These are phyloP conservation scores for Centropyge bicolor DNA, from an alignment of 2,797 vertebrate species.

Conservation along the genomic window DNA sequence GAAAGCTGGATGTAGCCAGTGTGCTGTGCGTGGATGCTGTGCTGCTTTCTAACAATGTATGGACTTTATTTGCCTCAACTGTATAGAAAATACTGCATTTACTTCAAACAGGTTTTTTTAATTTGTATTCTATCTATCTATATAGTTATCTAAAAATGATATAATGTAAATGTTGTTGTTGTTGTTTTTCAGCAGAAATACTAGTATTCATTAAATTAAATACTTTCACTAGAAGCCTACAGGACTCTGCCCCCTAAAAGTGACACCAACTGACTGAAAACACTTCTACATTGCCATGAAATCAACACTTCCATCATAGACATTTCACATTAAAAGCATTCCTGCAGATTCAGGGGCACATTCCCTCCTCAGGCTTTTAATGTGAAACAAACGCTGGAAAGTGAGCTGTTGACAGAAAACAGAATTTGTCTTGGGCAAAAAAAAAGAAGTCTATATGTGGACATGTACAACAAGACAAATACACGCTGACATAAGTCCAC, in stretches of 20 bases:
- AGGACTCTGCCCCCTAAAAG: not conserved
- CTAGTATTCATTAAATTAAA: not conserved
- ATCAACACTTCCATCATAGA: not conserved
- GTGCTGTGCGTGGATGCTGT: not conserved
- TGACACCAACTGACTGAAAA: not conserved
- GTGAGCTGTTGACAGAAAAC: not conserved
- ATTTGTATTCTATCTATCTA: too few relatives aligned
- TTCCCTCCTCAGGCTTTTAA: not conserved
- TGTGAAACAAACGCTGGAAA: not conserved
- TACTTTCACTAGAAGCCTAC: not conserved
- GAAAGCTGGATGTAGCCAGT: not conserved
- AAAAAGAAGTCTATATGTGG: not conserved
- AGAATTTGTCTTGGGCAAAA: not conserved
- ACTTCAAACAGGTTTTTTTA: not conserved
- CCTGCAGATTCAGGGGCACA: not conserved
- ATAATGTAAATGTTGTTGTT: not conserved
- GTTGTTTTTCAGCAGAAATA: not conserved
- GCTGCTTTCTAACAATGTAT: not conserved
- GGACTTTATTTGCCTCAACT: not conserved
- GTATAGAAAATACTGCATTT: not conserved
- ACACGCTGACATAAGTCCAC: not conserved
- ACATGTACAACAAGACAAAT: not conserved
- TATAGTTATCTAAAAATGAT: too few relatives aligned
- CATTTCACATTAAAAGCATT: slow-evolving; percentile 9
- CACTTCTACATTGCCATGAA: not conserved